Base-by-base conservation (phyloP, 2,888 invertebrate species). In the Abscondita cerata region DNA sequence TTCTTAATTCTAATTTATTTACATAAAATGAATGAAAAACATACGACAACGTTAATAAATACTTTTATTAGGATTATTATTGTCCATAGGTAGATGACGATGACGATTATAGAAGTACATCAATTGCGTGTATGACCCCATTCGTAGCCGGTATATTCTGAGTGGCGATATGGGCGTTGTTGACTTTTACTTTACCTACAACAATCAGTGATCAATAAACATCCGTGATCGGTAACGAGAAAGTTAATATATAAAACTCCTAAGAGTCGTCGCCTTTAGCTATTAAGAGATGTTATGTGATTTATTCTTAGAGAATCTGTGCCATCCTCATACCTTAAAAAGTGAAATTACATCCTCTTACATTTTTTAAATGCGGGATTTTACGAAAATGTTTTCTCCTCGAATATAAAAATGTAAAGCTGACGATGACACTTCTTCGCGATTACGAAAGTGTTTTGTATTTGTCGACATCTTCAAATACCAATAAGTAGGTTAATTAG, bases 121-220 rank as follows among this genome's bases (percentile, higher is more conserved):
- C 93, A 66, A 93, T 83, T 8, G 92, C 93, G 78, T 94, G 93
- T 72, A 94, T 89, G 61, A 94, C 93, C 70, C 94, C 93, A 78
- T 94, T 94, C 53, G 93, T 93, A 52, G 93, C 89, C 52, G 94
- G 93, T 72, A 93, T 91, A 80, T 94, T 93, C 78, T 91, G 91
- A 50, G 93, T 92, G 64, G 91, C 82, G 74, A 94, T 89, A 76
- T 89, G 89, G 15, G 89, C 88, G 75, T 92, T 91, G 80, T 94
- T 94, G 67, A 92, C 89, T 79, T 91, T 91, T 70, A 93, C 89
- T 78, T 91, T 90, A 69, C 93, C 93, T 92, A 83, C 19, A 82
- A 82, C 13, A 47, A 54, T 31, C 18, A 57, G 18, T 34, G 18
- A 36, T 34, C 16, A 19, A 31, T 46, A 13, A 36, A 36, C 36